A percentile compares a stretch with the other conserved stretches of the same genome.
These are phyloP conservation scores for Thereva nobilitata DNA, from an alignment of 2,888 invertebrate genomes.

Conservation along the genomic window DNA sequence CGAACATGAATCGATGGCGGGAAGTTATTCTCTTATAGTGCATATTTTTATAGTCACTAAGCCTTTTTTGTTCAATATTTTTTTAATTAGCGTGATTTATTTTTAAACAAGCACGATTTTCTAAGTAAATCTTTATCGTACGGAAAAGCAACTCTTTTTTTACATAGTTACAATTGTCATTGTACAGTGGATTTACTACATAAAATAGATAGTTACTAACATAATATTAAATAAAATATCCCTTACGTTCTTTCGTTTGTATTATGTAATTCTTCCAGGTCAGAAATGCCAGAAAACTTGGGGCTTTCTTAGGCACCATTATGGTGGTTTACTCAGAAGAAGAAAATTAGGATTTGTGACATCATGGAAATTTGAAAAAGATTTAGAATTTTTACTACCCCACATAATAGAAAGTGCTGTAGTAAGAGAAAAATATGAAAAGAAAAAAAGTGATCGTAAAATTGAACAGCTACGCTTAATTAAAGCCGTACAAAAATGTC, in stretches of 20 bases:
- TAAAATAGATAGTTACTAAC: not conserved
- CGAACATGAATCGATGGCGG: no score
- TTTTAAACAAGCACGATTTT: no score
- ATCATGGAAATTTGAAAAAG: slow-evolving; percentile 7
- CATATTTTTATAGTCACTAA: no score
- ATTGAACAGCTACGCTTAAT: not conserved
- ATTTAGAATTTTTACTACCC: slow-evolving; percentile 1
- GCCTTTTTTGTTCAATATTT: no score
- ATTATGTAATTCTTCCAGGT: not conserved
- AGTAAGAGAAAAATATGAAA: no score
- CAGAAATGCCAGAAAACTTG: slow-evolving; percentile 2
- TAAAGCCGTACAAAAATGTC: not conserved
- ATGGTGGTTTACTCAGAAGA: not conserved
- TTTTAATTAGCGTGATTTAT: no score
- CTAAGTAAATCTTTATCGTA: no score
- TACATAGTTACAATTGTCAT: no score
- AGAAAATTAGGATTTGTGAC: not conserved
- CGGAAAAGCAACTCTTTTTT: no score
- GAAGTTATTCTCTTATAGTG: no score
- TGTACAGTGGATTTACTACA: no score
- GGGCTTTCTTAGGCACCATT: slow-evolving; percentile 4
- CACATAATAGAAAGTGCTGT: not conserved
- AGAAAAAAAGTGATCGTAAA: no score
- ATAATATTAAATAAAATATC: not conserved
- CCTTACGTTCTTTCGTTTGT: not conserved